Evolutionary conservation across 92 coral and sea anemone species (phyloP), one percentile per base, ranked within the genome.

Genomic region (Phenganax marumi): DNA sequence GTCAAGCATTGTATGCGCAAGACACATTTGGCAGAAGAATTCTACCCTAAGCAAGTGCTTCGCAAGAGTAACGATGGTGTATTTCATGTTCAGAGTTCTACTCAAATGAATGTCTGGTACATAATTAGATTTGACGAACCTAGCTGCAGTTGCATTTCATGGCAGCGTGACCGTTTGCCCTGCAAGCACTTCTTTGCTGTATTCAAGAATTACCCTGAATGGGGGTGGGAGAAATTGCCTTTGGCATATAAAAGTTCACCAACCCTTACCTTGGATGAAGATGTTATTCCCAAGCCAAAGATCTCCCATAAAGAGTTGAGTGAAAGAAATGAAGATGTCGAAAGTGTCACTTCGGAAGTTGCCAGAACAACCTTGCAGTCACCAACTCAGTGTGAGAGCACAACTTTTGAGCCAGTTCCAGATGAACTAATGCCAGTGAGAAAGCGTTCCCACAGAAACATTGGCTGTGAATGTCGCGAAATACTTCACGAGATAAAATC

Each of bases 131-230:
- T 79, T 55, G 88, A 71, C 16, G 8, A 16, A 48, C 88, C 85
- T 9, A 52, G 78, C 9, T 85, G 88, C 51, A 46, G 60, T 21
- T 85, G 88, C 17, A 26, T 3, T 21, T 2, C 63, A 19, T 85
- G 85, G 85, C 55, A 78, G 51, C 17, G 70, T 18, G 21, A 46
- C 26, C 63, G 55, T 19, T 50, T 79, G 24, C 85, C 76, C 48
- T 86, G 87, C 24, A 73, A 86, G 55, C 89, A 86, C 81, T 80
- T 88, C 24, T 88, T 84, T 79, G 85, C 91, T 1, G 64, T 84
- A 8, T 88, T 84, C 60, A 23, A 47, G 22, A 81, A 79, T 50
- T 71, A 12, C n/a, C 82, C 85, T 6, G 76, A 49, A 39, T 85
- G 84, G 86, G 57, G 68, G 8, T 88, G 86, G 86, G 83, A 82